Conservation (phyloP, 1,140 invertebrate species). For the Lepidurus packardi region DNA sequence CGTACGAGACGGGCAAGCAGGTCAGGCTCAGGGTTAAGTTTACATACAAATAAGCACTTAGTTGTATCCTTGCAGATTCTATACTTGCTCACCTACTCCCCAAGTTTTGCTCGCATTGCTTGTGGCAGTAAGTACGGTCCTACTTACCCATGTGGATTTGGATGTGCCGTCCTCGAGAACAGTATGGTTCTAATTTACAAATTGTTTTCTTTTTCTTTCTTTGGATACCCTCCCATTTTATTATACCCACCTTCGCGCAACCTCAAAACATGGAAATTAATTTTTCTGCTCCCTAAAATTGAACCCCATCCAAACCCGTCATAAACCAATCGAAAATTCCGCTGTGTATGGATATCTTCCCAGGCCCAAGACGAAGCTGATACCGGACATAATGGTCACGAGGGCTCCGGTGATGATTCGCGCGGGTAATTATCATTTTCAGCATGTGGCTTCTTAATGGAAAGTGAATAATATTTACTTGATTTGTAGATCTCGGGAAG, state of each 20-base stretch:
- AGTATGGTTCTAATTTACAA: slow-evolving; percentile 10
- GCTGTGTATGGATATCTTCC: slow-evolving; percentile 16
- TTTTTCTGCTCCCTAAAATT: neutral
- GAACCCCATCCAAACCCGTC: neutral
- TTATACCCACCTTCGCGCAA: neutral
- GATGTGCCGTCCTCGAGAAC: neutral
- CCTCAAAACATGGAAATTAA: slow-evolving; percentile 4
- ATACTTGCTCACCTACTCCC: slow-evolving; percentile 21
- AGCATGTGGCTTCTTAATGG: neutral
- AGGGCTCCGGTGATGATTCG: neutral
- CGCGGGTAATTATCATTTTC: neutral
- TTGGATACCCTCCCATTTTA: slow-evolving; percentile 13
- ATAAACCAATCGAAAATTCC: neutral
- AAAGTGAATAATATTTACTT: neutral
- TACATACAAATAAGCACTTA: slow-evolving; percentile 15
- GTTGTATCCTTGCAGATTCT: slow-evolving; percentile 18
- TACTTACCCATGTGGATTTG: slow-evolving; percentile 14
- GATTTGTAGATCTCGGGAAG: neutral
- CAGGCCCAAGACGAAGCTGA: slow-evolving; percentile 10
- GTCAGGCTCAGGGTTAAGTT: slow-evolving; percentile 21
- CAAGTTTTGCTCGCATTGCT: slow-evolving; percentile 15
- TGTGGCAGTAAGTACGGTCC: slow-evolving; percentile 20
- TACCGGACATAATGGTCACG: slow-evolving; percentile 4
- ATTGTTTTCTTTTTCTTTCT: slow-evolving; percentile 22
- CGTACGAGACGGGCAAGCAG: slow-evolving; percentile 17